Evolutionary conservation across 2,113 vertebrate genomes (phyloP).

Genomic region (Willisornis vidua): DNA sequence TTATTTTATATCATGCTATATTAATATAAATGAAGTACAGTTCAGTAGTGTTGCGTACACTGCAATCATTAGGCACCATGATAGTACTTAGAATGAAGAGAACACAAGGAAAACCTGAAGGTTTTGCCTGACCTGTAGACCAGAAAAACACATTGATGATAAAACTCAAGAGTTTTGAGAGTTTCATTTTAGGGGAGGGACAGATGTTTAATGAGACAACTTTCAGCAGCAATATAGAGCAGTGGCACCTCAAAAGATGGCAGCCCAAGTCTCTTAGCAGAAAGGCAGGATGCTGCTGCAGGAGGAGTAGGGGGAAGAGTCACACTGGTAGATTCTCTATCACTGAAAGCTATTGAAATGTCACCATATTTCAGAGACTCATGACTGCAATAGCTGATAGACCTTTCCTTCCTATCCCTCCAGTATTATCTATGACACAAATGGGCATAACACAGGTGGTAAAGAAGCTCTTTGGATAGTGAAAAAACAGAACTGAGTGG

Average conservation of each 20-base stretch:
- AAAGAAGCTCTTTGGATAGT: not conserved
- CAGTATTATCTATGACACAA: not conserved
- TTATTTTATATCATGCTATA: not conserved
- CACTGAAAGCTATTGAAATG: not conserved
- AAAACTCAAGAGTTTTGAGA: not conserved
- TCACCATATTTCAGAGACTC: not conserved
- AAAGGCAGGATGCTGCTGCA: fast-evolving
- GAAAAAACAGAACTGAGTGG: not conserved
- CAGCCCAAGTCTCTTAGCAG: not conserved
- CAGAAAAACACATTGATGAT: not conserved
- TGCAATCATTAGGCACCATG: not conserved
- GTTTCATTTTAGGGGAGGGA: not conserved
- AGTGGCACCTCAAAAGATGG: not conserved
- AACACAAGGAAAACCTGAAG: not conserved
- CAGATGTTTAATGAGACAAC: not conserved
- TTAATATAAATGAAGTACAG: not conserved
- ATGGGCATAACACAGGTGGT: not conserved
- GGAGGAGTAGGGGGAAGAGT: fast-evolving
- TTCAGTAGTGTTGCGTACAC: not conserved
- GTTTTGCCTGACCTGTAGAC: not conserved
- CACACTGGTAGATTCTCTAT: fast-evolving
- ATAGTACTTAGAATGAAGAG: not conserved
- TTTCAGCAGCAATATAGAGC: not conserved
- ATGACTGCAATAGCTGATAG: not conserved
- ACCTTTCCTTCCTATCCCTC: fast-evolving